Conservation (phyloP, 2,888 invertebrate species). For the Colletes collaris region DNA sequence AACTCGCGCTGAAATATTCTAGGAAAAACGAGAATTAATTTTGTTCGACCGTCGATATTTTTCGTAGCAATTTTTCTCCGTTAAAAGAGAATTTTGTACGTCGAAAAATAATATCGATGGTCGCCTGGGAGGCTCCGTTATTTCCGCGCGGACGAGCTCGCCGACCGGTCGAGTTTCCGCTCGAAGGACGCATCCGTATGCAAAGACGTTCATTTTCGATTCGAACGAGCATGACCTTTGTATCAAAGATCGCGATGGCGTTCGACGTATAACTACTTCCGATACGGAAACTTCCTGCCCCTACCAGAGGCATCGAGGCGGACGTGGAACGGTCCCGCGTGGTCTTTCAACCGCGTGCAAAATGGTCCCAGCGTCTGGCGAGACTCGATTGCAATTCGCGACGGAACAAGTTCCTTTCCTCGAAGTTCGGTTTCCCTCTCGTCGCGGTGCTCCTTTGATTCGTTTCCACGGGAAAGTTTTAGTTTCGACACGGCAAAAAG, state of each 20-base stretch:
- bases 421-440: conserved; percentile 25
- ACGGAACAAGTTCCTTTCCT: conserved; percentile 16
- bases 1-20: no score
- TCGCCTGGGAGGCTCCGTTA: no score
- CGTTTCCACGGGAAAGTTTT: not conserved
- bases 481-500: no score
- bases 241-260: conserved; percentile 28
- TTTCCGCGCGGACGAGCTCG: not conserved
- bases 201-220: conserved; percentile 19
- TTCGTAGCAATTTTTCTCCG: no score
- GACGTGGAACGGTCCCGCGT: not conserved
- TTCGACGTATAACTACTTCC: conserved; percentile 29
- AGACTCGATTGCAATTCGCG: conserved; percentile 20
- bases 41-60: no score
- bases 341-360: conserved; percentile 26
- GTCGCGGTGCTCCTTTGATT: conserved; percentile 2
- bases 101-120: no score
- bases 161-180: not conserved
- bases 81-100: no score
- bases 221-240: conserved; percentile 14
- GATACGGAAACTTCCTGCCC: not conserved
- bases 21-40: no score
- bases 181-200: not conserved
- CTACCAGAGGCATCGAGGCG: conserved; percentile 24
- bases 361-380: conserved; percentile 2